Conservation (phyloP, 2,113 vertebrate species). For the Dipodomys merriami region DNA sequence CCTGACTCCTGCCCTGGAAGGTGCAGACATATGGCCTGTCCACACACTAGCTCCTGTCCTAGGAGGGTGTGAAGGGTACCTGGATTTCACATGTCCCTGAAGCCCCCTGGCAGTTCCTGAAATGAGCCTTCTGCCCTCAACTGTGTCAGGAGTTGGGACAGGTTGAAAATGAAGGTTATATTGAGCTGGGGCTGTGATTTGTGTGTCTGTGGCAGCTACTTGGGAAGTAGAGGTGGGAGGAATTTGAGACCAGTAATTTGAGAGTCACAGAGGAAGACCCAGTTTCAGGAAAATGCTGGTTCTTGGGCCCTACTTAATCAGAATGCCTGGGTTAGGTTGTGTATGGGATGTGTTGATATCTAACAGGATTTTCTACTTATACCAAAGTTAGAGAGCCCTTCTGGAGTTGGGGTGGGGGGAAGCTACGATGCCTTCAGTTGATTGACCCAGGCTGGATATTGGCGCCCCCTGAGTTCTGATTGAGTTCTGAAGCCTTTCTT, state of each 20-base stretch:
- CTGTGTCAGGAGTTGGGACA: not conserved
- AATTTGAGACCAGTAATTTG: not conserved
- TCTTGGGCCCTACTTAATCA: not conserved
- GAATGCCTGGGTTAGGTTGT: not conserved
- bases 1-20: not conserved
- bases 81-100: not conserved
- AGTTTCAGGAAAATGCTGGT: not conserved
- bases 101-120: not conserved
- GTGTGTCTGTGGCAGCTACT: not conserved
- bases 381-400: not conserved
- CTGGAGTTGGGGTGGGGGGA: not conserved
- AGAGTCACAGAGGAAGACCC: not conserved
- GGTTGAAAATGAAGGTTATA: not conserved
- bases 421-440: not conserved
- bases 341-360: not conserved
- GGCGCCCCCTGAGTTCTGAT: not conserved
- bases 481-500: not conserved
- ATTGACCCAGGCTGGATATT: not conserved
- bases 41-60: not conserved
- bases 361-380: not conserved
- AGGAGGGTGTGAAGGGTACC: rapidly evolving
- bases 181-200: not conserved
- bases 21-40: not conserved
- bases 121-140: not conserved
- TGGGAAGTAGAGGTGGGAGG: not conserved